Evolutionary conservation across 1,140 invertebrate species (phyloP).

Genomic region (Aphelenchoides fujianensis): DNA sequence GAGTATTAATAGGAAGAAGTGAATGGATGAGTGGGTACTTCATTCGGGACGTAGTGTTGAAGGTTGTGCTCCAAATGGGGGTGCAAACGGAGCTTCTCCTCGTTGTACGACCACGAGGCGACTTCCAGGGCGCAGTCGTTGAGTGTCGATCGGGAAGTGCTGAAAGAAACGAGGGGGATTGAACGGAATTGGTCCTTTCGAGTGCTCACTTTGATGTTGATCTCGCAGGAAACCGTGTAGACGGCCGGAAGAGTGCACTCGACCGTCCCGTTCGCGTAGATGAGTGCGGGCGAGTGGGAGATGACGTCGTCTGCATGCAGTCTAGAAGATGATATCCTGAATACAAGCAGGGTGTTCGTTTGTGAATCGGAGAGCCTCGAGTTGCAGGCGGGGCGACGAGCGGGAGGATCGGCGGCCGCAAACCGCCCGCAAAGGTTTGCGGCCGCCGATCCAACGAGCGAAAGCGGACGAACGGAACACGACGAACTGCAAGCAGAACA

Average conservation of each 20-base stretch:
- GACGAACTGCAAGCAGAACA: no score
- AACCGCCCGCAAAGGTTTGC: no score
- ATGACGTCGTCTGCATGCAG: constrained; percentile 52
- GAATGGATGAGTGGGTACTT: not conserved
- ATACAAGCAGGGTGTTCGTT: no score
- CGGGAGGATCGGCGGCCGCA: no score
- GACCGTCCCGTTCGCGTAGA: constrained; percentile 51
- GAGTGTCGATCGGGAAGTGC: constrained; percentile 55
- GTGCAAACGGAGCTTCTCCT: constrained; percentile 51
- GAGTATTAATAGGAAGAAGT: not conserved
- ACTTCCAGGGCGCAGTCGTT: constrained; percentile 54
- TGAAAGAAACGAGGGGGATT: constrained; percentile 15
- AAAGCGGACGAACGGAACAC: no score
- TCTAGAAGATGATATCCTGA: constrained; percentile 52
- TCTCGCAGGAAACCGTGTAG: constrained; percentile 53
- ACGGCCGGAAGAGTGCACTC: constrained; percentile 52
- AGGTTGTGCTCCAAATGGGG: constrained; percentile 49
- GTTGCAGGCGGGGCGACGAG: no score
- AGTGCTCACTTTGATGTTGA: constrained; percentile 48
- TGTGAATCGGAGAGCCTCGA: no score
- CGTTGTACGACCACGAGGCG: constrained; percentile 51
- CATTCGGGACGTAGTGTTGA: constrained; percentile 51
- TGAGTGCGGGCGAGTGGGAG: constrained; percentile 41
- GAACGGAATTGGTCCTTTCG: no score
- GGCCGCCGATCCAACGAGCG: no score